Conservation (phyloP, 2,888 invertebrate species). For the Lamproptera curius region DNA sequence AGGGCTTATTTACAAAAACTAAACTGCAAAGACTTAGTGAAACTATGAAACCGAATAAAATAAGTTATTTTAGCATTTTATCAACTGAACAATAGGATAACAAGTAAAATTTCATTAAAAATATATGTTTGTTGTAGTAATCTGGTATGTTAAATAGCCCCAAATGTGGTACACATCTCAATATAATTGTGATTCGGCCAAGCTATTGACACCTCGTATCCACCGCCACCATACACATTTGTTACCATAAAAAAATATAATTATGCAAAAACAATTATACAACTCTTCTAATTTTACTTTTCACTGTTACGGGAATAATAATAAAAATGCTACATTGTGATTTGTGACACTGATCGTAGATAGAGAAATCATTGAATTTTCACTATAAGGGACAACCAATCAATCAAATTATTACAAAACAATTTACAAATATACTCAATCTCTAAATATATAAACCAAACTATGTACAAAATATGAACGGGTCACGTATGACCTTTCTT, state of each 20-base stretch:
- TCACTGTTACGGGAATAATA: conserved; percentile 43
- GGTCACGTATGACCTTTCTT: conserved; percentile 57
- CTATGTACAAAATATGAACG: conserved; percentile 73
- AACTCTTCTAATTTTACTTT: conserved; percentile 60
- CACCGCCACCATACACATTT: conserved; percentile 58
- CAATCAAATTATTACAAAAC: conserved; percentile 68
- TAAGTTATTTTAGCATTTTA: not conserved
- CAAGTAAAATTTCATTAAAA: not conserved
- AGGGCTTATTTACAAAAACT: too few species aligned
- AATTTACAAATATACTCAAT: conserved; percentile 73
- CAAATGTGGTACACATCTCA: conserved; percentile 1
- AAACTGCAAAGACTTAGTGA: too few species aligned
- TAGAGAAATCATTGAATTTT: conserved; percentile 63
- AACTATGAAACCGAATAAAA: not conserved
- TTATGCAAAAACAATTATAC: conserved; percentile 59
- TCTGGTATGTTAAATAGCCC: not conserved
- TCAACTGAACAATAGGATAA: too few species aligned
- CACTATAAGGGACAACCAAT: conserved; percentile 66
- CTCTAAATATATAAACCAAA: conserved; percentile 69
- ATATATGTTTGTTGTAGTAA: not conserved
- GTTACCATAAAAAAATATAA: conserved; percentile 53
- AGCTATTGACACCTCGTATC: conserved; percentile 40
- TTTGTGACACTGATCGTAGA: conserved; percentile 72
- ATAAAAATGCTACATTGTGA: conserved; percentile 66
- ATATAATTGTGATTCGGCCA: conserved; percentile 38